Evolutionary conservation across 2,113 vertebrate species (phyloP), one percentile per base, ranked within the genome.

Genomic region (Podarcis muralis): DNA sequence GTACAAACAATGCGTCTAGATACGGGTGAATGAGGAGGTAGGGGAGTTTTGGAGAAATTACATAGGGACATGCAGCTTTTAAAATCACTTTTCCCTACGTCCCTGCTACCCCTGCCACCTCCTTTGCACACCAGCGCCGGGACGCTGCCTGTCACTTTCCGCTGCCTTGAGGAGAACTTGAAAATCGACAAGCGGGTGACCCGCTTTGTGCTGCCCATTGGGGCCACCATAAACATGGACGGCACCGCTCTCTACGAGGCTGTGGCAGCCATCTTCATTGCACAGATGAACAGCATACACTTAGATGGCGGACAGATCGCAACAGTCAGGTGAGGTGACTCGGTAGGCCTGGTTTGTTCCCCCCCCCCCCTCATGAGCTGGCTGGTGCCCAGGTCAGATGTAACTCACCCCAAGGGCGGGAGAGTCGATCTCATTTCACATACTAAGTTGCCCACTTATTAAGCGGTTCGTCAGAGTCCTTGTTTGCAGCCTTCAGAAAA

Each of bases 211-310:
- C 93, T 98, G 90, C 98, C 98, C 68, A 98, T 98, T 5, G 98
- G 97, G 0, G 97, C 98, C 90, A 98, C 98, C 89, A 97, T 98
- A 75, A 98, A 98, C 90, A 98, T 98, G 98, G 97, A 98, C 48
- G 98, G 97, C 87, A 98, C 97, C 0, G 98, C 97, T 0, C 96
- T 98, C 48, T 98, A 98, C 15, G 97, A 98, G 92, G 97, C 98
- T 0, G 97, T 98, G 95, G 98, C 97, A 0, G 98, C 97, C 95
- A 98, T 98, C 93, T 98, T 98, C 71, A 98, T 98, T 5, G 97
- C 98, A 57, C 97, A 98, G 92, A 98, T 98, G 98, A 98, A 98
- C 25, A 97, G 93, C 92, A 97, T 98, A 66, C 4, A 82, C 8
- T 95, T 98, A 88, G 98, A 98, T 1, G 81, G 91, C 4, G 98